phyloP scores from a whole-genome alignment of 1,140 invertebrate genomes.

The Heliothis virescens region DNA sequence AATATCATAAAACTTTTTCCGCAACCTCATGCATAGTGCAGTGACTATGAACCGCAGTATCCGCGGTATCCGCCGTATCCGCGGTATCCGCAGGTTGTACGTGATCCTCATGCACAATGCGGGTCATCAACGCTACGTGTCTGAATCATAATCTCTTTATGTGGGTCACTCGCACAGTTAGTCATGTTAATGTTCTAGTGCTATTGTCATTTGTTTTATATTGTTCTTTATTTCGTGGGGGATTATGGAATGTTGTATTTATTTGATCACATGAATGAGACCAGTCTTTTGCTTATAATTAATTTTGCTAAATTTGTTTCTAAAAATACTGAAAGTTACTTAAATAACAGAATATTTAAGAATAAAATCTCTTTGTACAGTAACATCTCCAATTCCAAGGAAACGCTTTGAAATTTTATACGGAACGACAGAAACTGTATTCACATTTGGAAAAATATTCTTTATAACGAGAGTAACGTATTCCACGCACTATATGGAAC shows the following conservation, averaged over 20 bases:
- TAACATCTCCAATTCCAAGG: not conserved
- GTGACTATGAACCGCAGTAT: slow-evolving; percentile 29
- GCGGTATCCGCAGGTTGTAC: slow-evolving; percentile 26
- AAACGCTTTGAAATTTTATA: not conserved
- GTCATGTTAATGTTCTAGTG: slow-evolving; percentile 12
- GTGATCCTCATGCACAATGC: slow-evolving; percentile 27
- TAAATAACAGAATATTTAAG: too few relatives aligned
- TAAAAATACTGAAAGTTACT: too few relatives aligned
- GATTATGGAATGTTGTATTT: not conserved
- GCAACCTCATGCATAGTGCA: slow-evolving; percentile 28
- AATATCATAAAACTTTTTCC: slow-evolving; percentile 29
- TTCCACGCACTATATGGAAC: slow-evolving; percentile 15
- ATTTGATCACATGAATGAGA: not conserved
- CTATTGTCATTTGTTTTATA: slow-evolving; percentile 17
- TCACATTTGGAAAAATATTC: not conserved
- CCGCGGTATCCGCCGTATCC: slow-evolving; percentile 26
- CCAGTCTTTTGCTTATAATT: too few relatives aligned
- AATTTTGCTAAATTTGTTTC: too few relatives aligned
- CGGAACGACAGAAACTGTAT: not conserved
- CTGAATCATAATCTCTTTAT: slow-evolving; percentile 36
- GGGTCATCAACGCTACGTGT: slow-evolving; percentile 21
- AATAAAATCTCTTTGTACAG: not conserved
- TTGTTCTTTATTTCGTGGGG: slow-evolving; percentile 24
- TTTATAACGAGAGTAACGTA: not conserved
- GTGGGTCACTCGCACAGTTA: slow-evolving; percentile 20